Percentiles rank a stretch among this genome's conserved stretches.
Conservation (phyloP, 2,113 vertebrate genomes). For the Pseudorectes ferrugineus region DNA sequence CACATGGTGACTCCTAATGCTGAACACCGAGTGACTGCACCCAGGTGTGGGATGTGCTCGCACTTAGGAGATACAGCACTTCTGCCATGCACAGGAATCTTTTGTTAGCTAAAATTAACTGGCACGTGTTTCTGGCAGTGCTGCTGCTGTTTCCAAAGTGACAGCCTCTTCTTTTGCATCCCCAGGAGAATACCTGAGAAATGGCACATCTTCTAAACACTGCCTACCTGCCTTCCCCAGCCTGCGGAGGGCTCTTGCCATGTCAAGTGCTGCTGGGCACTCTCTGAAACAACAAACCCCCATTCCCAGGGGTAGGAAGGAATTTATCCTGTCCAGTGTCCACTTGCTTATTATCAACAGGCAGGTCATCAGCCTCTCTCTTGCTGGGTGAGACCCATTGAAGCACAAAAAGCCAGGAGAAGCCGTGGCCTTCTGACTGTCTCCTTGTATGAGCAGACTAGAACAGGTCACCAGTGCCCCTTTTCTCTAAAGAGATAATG, state of each 20-base stretch:
- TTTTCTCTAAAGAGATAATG: neutral
- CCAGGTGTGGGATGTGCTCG: neutral
- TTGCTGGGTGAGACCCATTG: neutral
- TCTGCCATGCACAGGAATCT: neutral
- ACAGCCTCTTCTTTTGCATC: slow-evolving; percentile 22
- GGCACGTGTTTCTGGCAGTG: neutral
- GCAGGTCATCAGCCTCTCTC: neutral
- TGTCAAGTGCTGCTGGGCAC: neutral
- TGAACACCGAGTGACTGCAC: neutral
- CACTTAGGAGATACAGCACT: neutral
- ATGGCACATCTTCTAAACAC: neutral
- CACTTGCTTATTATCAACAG: neutral
- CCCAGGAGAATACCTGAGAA: neutral
- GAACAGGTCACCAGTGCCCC: neutral
- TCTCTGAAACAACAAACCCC: neutral
- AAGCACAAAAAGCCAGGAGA: neutral
- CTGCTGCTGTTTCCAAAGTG: slow-evolving; percentile 50
- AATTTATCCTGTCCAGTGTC: neutral
- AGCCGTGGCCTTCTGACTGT: neutral
- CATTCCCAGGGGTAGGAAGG: neutral
- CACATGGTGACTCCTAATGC: neutral
- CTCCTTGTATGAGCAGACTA: neutral
- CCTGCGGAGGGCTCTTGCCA: neutral
- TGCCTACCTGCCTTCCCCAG: neutral
- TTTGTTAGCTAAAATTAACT: slow-evolving; percentile 57